Evolutionary conservation across 1,140 invertebrate species (phyloP).

Genomic region (Pseudomyrmex sp.): DNA sequence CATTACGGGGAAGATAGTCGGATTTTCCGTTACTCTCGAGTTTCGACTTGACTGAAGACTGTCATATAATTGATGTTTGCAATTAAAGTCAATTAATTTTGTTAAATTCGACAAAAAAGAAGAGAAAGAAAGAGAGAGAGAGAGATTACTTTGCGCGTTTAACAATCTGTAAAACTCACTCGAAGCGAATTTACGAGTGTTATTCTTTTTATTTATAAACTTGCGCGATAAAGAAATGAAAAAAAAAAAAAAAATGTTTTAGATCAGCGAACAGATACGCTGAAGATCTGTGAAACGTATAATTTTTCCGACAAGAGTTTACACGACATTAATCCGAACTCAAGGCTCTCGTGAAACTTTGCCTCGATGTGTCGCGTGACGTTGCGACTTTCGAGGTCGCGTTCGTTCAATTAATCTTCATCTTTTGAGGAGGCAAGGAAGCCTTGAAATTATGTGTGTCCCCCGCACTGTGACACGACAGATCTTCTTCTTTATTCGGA

Average conservation of each 20-base stretch:
- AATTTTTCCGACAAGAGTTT: conserved; percentile 1
- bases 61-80: conserved; percentile 29
- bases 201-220: no score
- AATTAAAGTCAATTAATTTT: conserved; percentile 14
- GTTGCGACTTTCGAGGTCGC: conserved; percentile 28
- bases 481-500: not conserved
- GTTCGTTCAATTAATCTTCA: conserved; percentile 59
- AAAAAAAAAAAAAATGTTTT: not conserved
- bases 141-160: not conserved
- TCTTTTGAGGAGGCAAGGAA: conserved; percentile 32
- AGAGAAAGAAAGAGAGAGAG: no score
- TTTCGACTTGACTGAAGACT: conserved; percentile 38
- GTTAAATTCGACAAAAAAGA: not conserved
- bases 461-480: not conserved
- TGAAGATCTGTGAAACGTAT: conserved; percentile 19
- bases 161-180: not conserved
- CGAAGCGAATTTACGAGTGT: no score
- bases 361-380: conserved; percentile 14
- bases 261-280: not conserved
- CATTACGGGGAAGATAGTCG: conserved; percentile 40
- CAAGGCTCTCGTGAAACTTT: conserved; percentile 46
- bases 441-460: conserved; percentile 23
- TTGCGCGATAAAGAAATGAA: no score
- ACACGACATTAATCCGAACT: conserved; percentile 44
- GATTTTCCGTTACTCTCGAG: conserved; percentile 25